A percentile compares a stretch with the other conserved stretches of the same genome.
Conservation (phyloP, 1,140 invertebrate genomes). For the Drosophila parvula region DNA sequence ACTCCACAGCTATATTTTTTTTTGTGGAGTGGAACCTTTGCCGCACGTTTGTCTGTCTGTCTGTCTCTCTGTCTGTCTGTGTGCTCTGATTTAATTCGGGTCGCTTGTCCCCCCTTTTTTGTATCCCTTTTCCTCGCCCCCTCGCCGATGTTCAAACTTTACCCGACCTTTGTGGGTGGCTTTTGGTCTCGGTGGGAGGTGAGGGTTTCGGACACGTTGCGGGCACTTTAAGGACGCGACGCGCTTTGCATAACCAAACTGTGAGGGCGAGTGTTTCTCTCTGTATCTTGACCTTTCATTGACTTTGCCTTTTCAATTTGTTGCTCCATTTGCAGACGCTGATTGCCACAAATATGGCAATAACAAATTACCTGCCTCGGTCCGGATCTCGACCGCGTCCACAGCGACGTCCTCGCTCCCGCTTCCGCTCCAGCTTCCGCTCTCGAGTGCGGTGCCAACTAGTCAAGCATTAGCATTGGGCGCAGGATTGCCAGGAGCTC, state of each 20-base stretch:
- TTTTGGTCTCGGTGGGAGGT: constrained; percentile 3
- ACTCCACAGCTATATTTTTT: not conserved
- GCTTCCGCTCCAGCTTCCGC: constrained; percentile 47
- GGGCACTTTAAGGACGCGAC: constrained; percentile 75
- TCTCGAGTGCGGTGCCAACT: constrained; percentile 45
- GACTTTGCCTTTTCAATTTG: constrained; percentile 54
- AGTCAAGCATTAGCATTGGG: constrained; percentile 52
- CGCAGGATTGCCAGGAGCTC: not conserved
- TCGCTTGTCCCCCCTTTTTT: constrained; percentile 12
- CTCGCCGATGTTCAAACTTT: constrained; percentile 21
- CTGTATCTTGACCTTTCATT: constrained; percentile 50
- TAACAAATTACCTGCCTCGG: constrained; percentile 62
- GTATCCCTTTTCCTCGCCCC: constrained; percentile 16
- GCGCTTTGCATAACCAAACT: constrained; percentile 62
- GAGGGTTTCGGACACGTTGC: constrained; percentile 45
- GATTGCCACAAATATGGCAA: constrained; percentile 77
- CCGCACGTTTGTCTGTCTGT: constrained; percentile 31
- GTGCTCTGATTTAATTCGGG: constrained; percentile 69
- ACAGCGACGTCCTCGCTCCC: constrained; percentile 15
- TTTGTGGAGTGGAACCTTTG: not conserved
- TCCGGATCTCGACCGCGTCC: constrained; percentile 36
- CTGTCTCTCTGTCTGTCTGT: not conserved
- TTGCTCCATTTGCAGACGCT: constrained; percentile 72
- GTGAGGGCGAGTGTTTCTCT: not conserved
- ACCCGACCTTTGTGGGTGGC: constrained; percentile 40